Percentiles rank a stretch among this genome's conserved stretches.
These are phyloP conservation scores for Masnerella sp. DNA, from an alignment of 2,888 invertebrate genomes.

Conservation along the genomic window DNA sequence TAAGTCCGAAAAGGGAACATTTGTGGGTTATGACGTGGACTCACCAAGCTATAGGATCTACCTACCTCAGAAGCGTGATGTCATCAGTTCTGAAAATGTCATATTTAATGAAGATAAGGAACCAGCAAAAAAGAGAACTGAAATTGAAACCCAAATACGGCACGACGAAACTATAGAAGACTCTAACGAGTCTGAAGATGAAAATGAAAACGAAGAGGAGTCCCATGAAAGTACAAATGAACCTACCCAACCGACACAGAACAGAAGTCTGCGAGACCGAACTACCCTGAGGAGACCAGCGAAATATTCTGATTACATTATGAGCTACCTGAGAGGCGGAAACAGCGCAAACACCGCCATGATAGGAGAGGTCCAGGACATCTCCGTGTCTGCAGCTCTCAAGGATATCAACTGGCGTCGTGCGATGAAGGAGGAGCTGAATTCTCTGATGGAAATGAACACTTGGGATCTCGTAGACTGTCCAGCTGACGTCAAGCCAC, in stretches of 20 bases:
- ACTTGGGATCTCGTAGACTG: conserved; percentile 63
- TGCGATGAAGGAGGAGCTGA: conserved; percentile 37
- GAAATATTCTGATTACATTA: not conserved
- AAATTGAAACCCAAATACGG: not conserved
- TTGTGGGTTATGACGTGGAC: conserved; percentile 63
- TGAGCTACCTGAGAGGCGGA: not conserved
- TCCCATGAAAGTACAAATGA: too few species aligned
- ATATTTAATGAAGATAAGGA: not conserved
- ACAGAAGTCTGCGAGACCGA: too few species aligned
- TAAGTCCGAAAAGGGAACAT: conserved; percentile 59
- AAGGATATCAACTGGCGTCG: not conserved
- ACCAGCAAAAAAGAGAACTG: not conserved
- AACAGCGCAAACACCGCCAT: not conserved
- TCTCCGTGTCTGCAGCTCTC: not conserved
- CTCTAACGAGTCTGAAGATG: not conserved
- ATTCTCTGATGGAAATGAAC: conserved; percentile 58
- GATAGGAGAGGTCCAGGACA: not conserved
- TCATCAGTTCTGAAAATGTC: not conserved
- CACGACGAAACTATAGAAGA: too few species aligned
- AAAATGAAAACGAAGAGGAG: too few species aligned
- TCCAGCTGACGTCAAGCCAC: conserved; percentile 57
- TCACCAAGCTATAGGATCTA: conserved; percentile 59
- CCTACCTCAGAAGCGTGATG: not conserved
- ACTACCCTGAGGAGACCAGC: not conserved
- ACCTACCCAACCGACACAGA: too few species aligned